Base-by-base conservation (phyloP, 2,797 vertebrate species). In the Geotrypetes seraphini region DNA sequence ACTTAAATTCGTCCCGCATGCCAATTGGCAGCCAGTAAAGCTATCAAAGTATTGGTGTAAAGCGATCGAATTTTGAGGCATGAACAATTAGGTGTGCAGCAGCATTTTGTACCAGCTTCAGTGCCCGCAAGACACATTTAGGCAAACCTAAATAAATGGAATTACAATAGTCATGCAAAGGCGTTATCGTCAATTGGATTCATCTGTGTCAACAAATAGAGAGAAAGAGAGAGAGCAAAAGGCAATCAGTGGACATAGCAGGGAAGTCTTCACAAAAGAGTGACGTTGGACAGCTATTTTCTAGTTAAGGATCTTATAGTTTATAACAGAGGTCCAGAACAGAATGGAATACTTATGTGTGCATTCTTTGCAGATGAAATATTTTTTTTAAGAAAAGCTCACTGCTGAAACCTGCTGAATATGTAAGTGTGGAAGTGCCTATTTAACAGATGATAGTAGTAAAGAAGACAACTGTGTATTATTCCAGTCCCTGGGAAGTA, bases 221-320 rank as follows among this genome's bases (percentile, higher is more conserved):
- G n/a, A n/a, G n/a, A n/a, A n/a, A n/a, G n/a, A n/a, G n/a, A n/a
- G n/a, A n/a, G n/a, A 16, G 26, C 27, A 25, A 15, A 48, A 28
- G 43, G n/a, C 12, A 33, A 24, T 2, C 12, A 50, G 21, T 12
- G 8, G 4, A 20, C 18, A 24, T 24, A 21, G 44, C 42, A 39
- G 12, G 25, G 25, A 12, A 36, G 10, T 14, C 4, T 37, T 4
- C 16, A n/a, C n/a, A 10, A 24, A 19, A 49, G 25, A 47, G 19
- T 28, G 23, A 28, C 19, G 26, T 13, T 42, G 27, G 32, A 51
- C 50, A 69, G 54, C 43, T 73, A 60, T 53, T 71, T 63, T 66
- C 64, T 60, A 36, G 50, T 66, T 50, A 57, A 47, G 54, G 33
- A 50, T 53, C 18, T 43, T 49, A 53, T 39, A 47, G 52, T 58